A percentile compares a stretch with the other conserved stretches of the same genome.
Evolutionary conservation across 2,113 vertebrate species (phyloP).

Genomic region (Menura novaehollandiae): DNA sequence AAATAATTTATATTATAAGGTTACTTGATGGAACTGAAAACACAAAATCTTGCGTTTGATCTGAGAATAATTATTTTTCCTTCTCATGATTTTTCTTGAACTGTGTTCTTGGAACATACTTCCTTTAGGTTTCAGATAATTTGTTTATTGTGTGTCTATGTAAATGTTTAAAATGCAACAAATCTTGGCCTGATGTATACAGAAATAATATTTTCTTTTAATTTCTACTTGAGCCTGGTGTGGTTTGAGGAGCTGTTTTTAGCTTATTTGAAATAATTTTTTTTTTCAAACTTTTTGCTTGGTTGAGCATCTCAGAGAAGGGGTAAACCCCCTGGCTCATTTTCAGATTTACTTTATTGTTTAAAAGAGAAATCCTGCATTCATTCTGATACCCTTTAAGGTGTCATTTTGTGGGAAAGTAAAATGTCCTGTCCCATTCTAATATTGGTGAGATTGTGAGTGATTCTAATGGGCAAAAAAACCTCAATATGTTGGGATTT

Average conservation of each 20-base stretch:
- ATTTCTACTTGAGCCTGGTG: background rate
- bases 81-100: background rate
- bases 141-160: background rate
- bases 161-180: background rate
- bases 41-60: background rate
- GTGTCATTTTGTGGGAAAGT: background rate
- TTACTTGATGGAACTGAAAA: background rate
- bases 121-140: background rate
- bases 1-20: background rate
- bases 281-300: background rate
- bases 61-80: background rate
- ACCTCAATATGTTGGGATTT: rapidly evolving
- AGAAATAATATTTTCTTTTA: background rate
- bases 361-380: background rate
- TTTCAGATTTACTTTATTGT: background rate
- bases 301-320: background rate
- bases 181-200: background rate
- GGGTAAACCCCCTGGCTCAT: background rate
- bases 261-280: background rate
- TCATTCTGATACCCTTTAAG: background rate
- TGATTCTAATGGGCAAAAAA: background rate
- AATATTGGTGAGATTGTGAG: background rate
- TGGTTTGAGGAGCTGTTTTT: background rate
- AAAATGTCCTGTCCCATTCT: background rate
- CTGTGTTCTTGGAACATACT: background rate